Evolutionary conservation across 2,888 invertebrate species (phyloP).

Genomic region (Diarsia dahlii): DNA sequence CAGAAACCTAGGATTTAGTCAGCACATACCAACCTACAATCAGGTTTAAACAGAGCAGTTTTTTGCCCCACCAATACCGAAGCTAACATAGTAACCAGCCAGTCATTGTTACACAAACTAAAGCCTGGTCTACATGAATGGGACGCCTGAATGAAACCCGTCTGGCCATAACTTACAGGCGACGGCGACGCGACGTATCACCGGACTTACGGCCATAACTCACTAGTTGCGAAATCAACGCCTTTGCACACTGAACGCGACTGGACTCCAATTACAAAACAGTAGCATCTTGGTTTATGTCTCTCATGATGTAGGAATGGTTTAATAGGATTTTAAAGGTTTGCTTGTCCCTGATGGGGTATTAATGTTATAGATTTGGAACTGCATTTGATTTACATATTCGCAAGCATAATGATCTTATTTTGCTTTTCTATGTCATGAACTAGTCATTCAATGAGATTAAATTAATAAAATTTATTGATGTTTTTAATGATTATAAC

Average conservation of each 20-base stretch:
- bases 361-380: background rate
- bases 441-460: too few species aligned
- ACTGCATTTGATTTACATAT: background rate
- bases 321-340: background rate
- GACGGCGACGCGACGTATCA: conserved; percentile 75
- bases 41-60: background rate
- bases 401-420: background rate
- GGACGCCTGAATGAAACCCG: conserved; percentile 80
- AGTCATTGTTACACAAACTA: conserved; percentile 52
- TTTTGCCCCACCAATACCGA: conserved; percentile 15
- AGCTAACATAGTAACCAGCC: conserved; percentile 27
- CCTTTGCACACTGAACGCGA: conserved; percentile 49
- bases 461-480: too few species aligned
- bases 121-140: conserved; percentile 65
- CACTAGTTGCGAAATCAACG: conserved; percentile 79
- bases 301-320: conserved; percentile 16
- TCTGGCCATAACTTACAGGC: conserved; percentile 76
- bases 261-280: conserved; percentile 61
- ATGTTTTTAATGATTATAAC: too few species aligned
- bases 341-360: background rate
- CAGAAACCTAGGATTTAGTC: background rate
- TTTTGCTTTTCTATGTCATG: background rate
- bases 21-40: background rate
- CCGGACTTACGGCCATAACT: conserved; percentile 79
- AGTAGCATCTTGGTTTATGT: conserved; percentile 62